Base-by-base conservation (phyloP, 2,797 vertebrate genomes). In the Oreochromis grahami region DNA sequence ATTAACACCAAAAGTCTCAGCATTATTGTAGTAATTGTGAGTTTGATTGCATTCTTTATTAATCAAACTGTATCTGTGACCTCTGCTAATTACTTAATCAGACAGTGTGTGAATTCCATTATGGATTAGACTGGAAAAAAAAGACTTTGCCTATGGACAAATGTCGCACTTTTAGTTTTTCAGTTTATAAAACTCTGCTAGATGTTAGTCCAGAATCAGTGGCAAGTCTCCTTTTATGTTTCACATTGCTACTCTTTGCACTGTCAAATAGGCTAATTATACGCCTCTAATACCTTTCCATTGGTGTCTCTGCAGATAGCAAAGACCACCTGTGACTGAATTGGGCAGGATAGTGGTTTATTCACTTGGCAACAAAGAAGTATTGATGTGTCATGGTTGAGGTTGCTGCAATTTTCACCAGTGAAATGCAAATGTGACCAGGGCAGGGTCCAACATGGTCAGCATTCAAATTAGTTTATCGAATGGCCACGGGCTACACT, bases 371-470 rank as follows among this genome's bases (percentile, higher is more conserved):
- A 89, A 91, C 86, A 94, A 91, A 94, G 88, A 77, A 17, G 53
- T 86, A 87, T 90, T 83, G 90, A 94, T 86, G 89, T 92, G 90
- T 93, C 91, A 92, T 45, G 86, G 86, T 82, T 79, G 84, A 83
- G 81, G 84, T 77, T 84, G 79, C 76, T 34, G 81, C 82, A 82
- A n/a, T 82, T 85, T 91, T 87, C 84, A 91, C 84, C 87, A 91
- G 87, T 90, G 89, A 95, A 95, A 95, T 94, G 93, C 91, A 95
- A 93, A 95, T 95, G 87, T 76, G 68, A 83, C 86, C 51, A 3
- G 87, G 84, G 77, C 83, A 86, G 72, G 48, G 81, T 80, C 68
- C 63, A 58, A 77, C 91, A 87, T 78, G 82, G 63, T 82, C 43
- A 78, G 91, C 88, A 93, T 95, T 88, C 81, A 94, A 86, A 96